A percentile compares a stretch with the other conserved stretches of the same genome.
These are phyloP conservation scores for Schrankia costaestrigalis DNA, from an alignment of 2,888 invertebrate genomes.

Conservation along the genomic window DNA sequence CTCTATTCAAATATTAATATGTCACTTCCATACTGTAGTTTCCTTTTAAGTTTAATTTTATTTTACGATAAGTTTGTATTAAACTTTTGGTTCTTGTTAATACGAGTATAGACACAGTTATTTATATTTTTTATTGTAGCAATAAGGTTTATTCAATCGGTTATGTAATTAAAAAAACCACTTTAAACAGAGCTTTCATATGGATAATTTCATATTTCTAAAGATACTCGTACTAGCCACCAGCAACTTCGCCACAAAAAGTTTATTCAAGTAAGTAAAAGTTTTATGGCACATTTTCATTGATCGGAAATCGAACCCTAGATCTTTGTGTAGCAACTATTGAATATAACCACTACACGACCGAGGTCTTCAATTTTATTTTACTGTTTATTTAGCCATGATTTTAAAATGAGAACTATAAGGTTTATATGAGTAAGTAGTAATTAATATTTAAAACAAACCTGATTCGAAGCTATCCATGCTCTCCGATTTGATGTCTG, in stretches of 20 bases:
- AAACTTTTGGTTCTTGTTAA: conserved; percentile 14
- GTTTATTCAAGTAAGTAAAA: no score
- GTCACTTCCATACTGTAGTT: conserved; percentile 39
- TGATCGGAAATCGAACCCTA: no score
- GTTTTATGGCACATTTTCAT: no score
- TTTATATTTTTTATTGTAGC: neutral
- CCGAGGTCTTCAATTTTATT: no score
- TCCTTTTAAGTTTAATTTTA: conserved; percentile 46
- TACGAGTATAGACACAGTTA: neutral
- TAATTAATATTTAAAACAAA: conserved; percentile 31
- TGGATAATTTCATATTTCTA: neutral
- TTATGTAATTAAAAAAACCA: no score
- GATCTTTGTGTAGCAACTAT: no score
- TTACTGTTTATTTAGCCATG: no score
- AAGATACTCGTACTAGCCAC: no score
- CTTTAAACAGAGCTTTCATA: neutral
- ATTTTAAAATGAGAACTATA: no score
- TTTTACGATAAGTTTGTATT: conserved; percentile 37
- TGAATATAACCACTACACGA: no score
- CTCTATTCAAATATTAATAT: conserved; percentile 75
- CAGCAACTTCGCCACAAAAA: no score
- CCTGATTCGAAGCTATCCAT: conserved; percentile 77
- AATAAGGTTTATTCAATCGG: no score
- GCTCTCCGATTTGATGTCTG: conserved; percentile 72
- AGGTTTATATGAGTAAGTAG: neutral